Conservation (phyloP, 2,797 vertebrate genomes). For the Arctocebus calabarensis region DNA sequence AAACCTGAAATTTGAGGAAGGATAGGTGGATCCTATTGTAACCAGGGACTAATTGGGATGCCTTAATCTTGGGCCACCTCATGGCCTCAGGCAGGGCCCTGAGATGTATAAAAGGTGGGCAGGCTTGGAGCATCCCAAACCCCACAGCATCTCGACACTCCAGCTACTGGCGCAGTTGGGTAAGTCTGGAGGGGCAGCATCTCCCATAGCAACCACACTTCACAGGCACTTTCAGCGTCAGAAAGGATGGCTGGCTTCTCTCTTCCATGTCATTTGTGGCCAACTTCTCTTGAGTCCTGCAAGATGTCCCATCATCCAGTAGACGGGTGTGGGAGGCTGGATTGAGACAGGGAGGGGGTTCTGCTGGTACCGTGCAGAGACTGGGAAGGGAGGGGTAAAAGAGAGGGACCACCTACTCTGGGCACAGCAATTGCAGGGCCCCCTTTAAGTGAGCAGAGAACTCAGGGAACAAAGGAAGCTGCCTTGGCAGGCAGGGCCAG, state of each 20-base stretch:
- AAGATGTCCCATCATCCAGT: too few species aligned
- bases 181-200: not conserved
- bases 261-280: not conserved
- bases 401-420: rapidly evolving
- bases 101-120: slow-evolving; percentile 74
- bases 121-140: slow-evolving; percentile 14
- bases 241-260: not conserved
- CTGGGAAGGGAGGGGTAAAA: not conserved
- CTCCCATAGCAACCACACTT: not conserved
- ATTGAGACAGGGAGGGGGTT: not conserved
- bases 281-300: not conserved
- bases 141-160: not conserved
- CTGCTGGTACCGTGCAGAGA: rapidly evolving
- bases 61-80: slow-evolving; percentile 55
- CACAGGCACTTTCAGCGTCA: not conserved
- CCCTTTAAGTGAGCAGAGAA: not conserved
- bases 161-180: not conserved
- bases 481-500: too few species aligned
- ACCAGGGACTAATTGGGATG: slow-evolving; percentile 73
- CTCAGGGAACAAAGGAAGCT: not conserved
- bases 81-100: slow-evolving; percentile 20
- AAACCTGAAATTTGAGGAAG: slow-evolving; percentile 83
- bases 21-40: slow-evolving; percentile 68
- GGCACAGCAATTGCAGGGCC: not conserved
- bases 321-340: not conserved